Base-by-base conservation (phyloP, 2,797 vertebrate genomes). In the Dallia pectoralis region DNA sequence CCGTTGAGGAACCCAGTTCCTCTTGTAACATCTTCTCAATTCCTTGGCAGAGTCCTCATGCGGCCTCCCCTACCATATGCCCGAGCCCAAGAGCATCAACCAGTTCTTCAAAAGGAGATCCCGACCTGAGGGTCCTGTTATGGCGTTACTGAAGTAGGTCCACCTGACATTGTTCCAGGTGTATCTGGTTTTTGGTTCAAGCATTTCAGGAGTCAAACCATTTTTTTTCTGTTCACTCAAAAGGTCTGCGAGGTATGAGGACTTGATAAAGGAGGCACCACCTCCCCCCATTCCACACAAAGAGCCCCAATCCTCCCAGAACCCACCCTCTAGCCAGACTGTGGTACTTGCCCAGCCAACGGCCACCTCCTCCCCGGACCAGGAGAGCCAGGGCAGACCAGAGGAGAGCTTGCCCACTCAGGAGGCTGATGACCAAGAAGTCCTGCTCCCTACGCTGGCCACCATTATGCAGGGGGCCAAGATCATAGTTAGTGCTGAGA, bases 41-140 rank as follows among this genome's bases (percentile, higher is more conserved):
- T 16, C 3, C 66, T 76, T 82, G 3, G 4, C 77, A 99, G 98
- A 99, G 85, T 95, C 96, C 0, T 85, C 87, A 0, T 84, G 96
- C 11, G 96, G 96, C 75, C 91, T 99, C 67, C 97, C 97, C 0
- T 99, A 99, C 87, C 95, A 99, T 19, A 72, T 99, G 77, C 97
- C 98, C n/a, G 93, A 97, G 74, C 93, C 95, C 63, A 98, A 96
- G 91, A 97, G 90, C 59, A 82, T 99, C 44, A 93, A 96, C 2
- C 94, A 99, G 79, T 99, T 97, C 88, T 98, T 92, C 86, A 98
- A 89, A 87, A 87, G 87, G 79, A 93, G 93, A 82, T 85, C 88
- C 81, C 89, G 96, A 29, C 95, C 94, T 7, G 77, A 84, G 16
- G 96, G 92, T 15, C 89, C 94, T 19, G 95, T 93, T 80, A 98